Evolutionary conservation across 2,888 invertebrate species (phyloP).

Genomic region (Ennomos erosarius): DNA sequence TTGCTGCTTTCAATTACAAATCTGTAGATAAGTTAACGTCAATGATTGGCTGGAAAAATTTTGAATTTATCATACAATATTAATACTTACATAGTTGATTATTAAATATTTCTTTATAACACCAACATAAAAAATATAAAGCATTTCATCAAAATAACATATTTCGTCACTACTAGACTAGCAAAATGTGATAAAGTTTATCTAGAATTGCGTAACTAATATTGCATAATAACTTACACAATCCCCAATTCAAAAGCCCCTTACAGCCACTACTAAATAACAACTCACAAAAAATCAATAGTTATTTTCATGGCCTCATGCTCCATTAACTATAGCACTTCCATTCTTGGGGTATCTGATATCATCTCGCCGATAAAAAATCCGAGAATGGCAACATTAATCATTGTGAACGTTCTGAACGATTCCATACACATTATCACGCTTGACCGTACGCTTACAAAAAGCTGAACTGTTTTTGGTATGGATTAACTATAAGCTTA

Average conservation of each 20-base stretch:
- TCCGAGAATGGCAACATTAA: constrained; percentile 53
- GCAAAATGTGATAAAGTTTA: too few species aligned
- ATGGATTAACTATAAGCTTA: constrained; percentile 32
- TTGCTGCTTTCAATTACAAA: too few species aligned
- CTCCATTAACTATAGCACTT: constrained; percentile 52
- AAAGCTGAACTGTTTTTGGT: constrained; percentile 38
- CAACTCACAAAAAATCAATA: constrained; percentile 56
- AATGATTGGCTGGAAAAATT: too few species aligned
- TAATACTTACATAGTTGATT: too few species aligned
- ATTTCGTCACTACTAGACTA: too few species aligned
- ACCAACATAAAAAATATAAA: neutral
- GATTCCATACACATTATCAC: constrained; percentile 47
- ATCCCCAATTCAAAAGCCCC: constrained; percentile 27
- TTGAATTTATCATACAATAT: too few species aligned
- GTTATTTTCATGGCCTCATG: constrained; percentile 45
- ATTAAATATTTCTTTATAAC: too few species aligned
- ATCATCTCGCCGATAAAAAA: constrained; percentile 55
- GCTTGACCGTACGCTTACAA: constrained; percentile 40
- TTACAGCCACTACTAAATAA: constrained; percentile 34
- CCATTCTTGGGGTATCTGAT: constrained; percentile 50
- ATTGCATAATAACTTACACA: constrained; percentile 24
- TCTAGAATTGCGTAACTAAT: neutral
- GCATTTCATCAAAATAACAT: too few species aligned
- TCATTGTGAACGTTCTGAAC: constrained; percentile 47
- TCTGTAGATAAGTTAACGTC: too few species aligned